These are phyloP conservation scores for Catalaphyllia jardinei DNA, from an alignment of 64 coral and sea anemone species.

Conservation along the genomic window DNA sequence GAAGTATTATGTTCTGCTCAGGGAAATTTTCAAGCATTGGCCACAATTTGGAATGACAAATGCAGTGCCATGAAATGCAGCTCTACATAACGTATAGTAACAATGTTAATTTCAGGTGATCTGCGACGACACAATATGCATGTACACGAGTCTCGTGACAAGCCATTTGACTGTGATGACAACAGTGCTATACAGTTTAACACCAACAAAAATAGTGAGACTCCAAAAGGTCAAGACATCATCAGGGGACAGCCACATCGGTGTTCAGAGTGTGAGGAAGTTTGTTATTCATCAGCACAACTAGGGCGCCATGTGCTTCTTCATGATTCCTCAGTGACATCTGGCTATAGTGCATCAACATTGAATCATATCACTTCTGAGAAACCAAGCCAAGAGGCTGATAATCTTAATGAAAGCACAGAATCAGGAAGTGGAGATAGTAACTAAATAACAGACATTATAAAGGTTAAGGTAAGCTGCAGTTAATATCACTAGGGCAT, in stretches of 20 bases:
- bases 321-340: background rate
- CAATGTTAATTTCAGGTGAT: conserved; percentile 51
- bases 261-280: background rate
- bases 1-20: too few species aligned
- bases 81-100: background rate
- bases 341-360: background rate
- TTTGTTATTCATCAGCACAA: background rate
- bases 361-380: background rate
- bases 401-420: background rate
- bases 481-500: background rate
- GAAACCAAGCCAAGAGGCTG: background rate
- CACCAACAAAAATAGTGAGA: background rate
- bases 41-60: too few species aligned
- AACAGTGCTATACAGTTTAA: background rate
- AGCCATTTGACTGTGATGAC: conserved; percentile 37
- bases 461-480: background rate
- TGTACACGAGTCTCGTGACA: conserved; percentile 64
- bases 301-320: background rate
- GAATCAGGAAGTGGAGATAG: conserved; percentile 14
- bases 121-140: conserved; percentile 68
- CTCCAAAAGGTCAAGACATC: background rate
- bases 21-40: too few species aligned
- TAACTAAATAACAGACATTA: conserved; percentile 1
- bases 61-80: too few species aligned
- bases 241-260: background rate